Percentiles rank a stretch among this genome's conserved stretches.
Conservation (phyloP, 2,888 invertebrate genomes). For the Cephus nigrinus region DNA sequence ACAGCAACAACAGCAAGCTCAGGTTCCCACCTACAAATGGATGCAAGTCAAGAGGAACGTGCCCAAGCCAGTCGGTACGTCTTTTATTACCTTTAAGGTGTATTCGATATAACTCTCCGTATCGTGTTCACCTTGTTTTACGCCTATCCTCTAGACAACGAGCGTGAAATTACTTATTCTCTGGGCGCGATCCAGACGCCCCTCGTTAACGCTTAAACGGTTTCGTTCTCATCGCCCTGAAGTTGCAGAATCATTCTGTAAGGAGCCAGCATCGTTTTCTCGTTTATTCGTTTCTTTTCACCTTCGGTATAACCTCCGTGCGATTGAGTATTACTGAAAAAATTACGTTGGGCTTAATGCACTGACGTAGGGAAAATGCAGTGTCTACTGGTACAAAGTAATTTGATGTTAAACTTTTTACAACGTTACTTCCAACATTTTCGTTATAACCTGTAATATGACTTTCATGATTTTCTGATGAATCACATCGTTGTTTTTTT, state of each 20-base stretch:
- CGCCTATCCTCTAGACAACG: slow-evolving; percentile 23
- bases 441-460: not conserved
- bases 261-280: slow-evolving; percentile 1
- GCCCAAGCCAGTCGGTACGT: slow-evolving; percentile 90
- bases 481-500: not conserved
- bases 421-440: not conserved
- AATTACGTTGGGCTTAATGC: not conserved
- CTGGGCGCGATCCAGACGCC: slow-evolving; percentile 21
- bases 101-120: not conserved
- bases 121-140: slow-evolving; percentile 5
- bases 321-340: not conserved
- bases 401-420: not conserved
- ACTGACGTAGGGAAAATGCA: not conserved
- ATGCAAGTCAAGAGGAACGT: slow-evolving; percentile 98
- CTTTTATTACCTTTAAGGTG: not conserved
- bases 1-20: slow-evolving; percentile 70
- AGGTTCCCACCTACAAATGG: slow-evolving; percentile 96
- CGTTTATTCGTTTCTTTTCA: not conserved
- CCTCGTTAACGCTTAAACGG: slow-evolving; percentile 17
- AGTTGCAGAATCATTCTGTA: slow-evolving; percentile 32
- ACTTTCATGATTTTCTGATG: not conserved
- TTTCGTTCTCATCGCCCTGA: slow-evolving; percentile 9
- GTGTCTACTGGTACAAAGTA: not conserved
- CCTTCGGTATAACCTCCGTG: not conserved
- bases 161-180: slow-evolving; percentile 41